Percentiles rank a stretch among this genome's conserved stretches.
phyloP scores from a whole-genome alignment of 2,797 vertebrate species.

The Sus cebifrons region DNA sequence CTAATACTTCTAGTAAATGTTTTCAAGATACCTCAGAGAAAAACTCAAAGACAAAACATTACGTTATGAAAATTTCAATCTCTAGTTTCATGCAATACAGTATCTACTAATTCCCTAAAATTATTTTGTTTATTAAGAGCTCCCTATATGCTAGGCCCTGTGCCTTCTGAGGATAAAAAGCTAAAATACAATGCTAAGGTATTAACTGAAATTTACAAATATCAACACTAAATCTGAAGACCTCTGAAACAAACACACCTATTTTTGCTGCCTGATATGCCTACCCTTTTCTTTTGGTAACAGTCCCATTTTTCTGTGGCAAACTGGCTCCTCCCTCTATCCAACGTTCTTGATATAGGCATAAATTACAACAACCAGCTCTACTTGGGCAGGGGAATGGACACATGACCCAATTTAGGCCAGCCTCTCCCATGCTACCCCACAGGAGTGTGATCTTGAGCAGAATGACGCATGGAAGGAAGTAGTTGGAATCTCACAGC shows the following conservation, averaged over 20 bases:
- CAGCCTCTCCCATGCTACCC: neutral
- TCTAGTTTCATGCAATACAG: constrained; percentile 1
- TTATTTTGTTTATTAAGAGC: neutral
- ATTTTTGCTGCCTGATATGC: neutral
- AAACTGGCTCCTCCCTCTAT: neutral
- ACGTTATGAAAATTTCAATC: neutral
- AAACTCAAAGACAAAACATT: neutral
- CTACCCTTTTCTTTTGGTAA: neutral
- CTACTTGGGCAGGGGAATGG: neutral
- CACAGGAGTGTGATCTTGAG: neutral
- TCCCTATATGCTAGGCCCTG: neutral
- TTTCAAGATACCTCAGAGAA: neutral
- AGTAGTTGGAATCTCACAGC: neutral
- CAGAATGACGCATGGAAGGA: neutral
- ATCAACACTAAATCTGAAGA: constrained; percentile 26
- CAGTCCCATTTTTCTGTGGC: neutral
- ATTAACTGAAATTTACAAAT: constrained; percentile 20
- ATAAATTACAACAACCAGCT: constrained; percentile 34
- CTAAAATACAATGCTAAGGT: neutral
- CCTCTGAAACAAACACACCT: neutral
- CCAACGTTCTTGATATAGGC: neutral
- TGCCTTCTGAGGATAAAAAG: neutral
- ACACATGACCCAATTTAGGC: neutral
- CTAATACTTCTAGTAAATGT: neutral
- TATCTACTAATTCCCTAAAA: neutral